Conservation (phyloP, 2,797 vertebrate genomes). For the Dallia pectoralis region DNA sequence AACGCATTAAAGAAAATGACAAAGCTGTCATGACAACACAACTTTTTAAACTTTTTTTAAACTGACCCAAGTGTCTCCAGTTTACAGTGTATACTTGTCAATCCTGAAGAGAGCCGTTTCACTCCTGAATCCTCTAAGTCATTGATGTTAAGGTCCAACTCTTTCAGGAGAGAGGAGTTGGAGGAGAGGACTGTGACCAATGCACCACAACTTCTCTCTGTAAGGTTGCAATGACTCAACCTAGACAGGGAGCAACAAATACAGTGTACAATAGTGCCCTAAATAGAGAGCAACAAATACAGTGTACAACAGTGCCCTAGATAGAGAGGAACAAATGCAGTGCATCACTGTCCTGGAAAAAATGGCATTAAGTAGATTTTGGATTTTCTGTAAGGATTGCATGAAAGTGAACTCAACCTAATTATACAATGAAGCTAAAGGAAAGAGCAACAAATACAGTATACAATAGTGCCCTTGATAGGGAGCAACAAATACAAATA, state of each 20-base stretch:
- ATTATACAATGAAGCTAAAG: no score
- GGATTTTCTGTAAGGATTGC: no score
- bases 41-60: not conserved
- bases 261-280: no score
- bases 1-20: no score
- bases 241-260: not conserved
- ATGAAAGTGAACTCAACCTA: not conserved
- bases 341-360: no score
- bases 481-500: no score
- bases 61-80: not conserved
- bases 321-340: not conserved
- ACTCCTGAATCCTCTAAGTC: not conserved
- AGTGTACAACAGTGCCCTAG: no score
- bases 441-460: not conserved
- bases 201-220: not conserved
- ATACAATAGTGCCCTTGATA: no score
- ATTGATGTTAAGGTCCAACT: not conserved
- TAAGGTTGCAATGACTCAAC: constrained; percentile 6
- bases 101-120: not conserved
- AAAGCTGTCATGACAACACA: no score
- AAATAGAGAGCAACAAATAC: not conserved
- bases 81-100: not conserved
- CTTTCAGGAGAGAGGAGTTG: not conserved
- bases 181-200: not conserved
- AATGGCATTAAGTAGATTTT: no score